Base-by-base conservation (phyloP, 2,888 invertebrate genomes). In the Epinotia nisella region DNA sequence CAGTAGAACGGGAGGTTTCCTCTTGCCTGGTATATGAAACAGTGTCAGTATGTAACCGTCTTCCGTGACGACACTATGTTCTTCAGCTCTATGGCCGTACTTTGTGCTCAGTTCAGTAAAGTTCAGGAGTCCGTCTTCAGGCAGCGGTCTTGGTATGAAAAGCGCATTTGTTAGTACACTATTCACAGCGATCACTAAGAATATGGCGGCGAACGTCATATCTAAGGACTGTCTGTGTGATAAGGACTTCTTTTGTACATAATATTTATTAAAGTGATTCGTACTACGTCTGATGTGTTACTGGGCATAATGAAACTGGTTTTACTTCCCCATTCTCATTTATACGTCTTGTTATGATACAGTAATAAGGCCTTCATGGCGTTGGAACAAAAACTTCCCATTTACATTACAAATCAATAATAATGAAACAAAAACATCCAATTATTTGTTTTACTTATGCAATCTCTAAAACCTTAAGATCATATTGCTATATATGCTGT, bases 1-100 rank as follows among this genome's bases (percentile, higher is more conserved):
- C 19, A 87, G 64, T 2, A 86, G 74, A 7, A 86, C 82, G 0
- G 83, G 80, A 13, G 69, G 76, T 0, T 71, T 76, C 1, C 75
- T 64, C 53, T 78, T 79, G 15, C 83, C 75, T 15, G 78, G 68
- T 58, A 85, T 80, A 55, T 80, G 78, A 49, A 81, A 83, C 19
- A 82, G 49, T 17, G 72, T 79, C 19, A 85, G 71, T 61, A 85
- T 81, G 29, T 85, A 87, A 1, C 83, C 84, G 58, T 87, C 87
- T 76, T 82, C 81, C 3, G 86, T 86, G 7, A 73, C 29, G 7
- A 70, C 70, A 62, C 45, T 49, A 29, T 70, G 45, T 49, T 83
- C 81, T 58, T 78, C 71, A 7, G 74, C 64, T 0, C 39, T 45
- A 41, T 79, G 79, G 39, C 82, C 80, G 59, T 84, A 83, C 77